Base-by-base conservation (phyloP, 2,113 vertebrate species). In the Entomyzon cyanotis region DNA sequence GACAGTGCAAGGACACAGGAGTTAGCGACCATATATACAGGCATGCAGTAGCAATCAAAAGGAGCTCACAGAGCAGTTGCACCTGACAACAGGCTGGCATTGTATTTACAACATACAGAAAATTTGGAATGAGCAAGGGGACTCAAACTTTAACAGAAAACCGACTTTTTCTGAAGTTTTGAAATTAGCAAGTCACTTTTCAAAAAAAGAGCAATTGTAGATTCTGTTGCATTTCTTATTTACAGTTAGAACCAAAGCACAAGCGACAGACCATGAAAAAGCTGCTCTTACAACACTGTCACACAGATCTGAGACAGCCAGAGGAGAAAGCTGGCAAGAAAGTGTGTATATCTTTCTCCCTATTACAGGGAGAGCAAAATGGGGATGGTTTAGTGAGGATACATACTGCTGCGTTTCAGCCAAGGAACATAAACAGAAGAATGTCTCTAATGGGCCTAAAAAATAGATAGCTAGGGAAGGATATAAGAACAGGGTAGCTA, bases 361-460 rank as follows among this genome's bases (percentile, higher is more conserved):
- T 53, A 56, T 87, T 92, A 81, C 18, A 44, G 60, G 63, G 73
- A 87, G 56, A 81, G 80, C 60, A 92, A 90, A 87, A 71, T 42
- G 25, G 56, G 86, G 83, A 78, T 87, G 76, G 71, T 95, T 96
- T 94, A 96, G 88, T 89, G 91, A 92, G 80, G 68, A 90, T 59
- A 74, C 76, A 81, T 60, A 52, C 17, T 64, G 50, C 83, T 86
- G 39, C 6, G 2, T 2, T 75, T 69, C 89, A 96, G 91, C 73
- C 86, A 87, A 81, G 62, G 59, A 94, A 87, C 56, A 89, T 89
- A 95, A 94, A 94, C 56, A 93, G 76, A 77, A 93, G 80, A 90
- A 93, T 68, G 60, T 67, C 69, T 93, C 76, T 93, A 93, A 23
- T 56, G 60, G 68, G 52, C 83, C 24, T 84, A 47, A 82, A 89